Base-by-base conservation (phyloP, 2,888 invertebrate genomes). In the Chymomyza amoena region DNA sequence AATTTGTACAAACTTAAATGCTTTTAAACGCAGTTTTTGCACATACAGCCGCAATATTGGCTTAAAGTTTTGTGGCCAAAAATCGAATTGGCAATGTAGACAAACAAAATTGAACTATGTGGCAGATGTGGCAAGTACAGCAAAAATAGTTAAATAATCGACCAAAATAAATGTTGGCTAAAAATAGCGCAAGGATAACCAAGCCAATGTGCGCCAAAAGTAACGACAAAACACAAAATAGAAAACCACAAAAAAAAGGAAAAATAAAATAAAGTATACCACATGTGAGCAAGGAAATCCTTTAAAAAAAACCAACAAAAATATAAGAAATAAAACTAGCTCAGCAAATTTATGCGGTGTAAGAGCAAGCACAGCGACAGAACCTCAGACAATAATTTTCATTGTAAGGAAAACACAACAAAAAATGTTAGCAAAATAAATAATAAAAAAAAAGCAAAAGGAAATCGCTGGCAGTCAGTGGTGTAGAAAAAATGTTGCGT, bases 101-200 rank as follows among this genome's bases (percentile, higher is more conserved):
- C 57, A 57, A 57, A 57, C 25, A 57, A 57, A 57, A 20, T 54
- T 7, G 18, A 54, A 54, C 18, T 18, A 15, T 54, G 54, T 57
- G 18, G 20, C 25, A 15, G 13, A 25, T 25, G 25, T 25, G 20
- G 54, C 54, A 25, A 15, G 25, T 25, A 64, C 32, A 16, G 51
- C 61, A 65, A 69, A 69, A 69, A 69, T 69, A 61, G 57, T 66
- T 28, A 65, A 70, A 72, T 64, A 72, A 75, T 68, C 63, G 72
- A 84, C 64, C 80, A 76, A 77, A 88, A 85, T 89, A 87, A 79
- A 88, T 76, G 77, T 67, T 50, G 56, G 20, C 74, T 80, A 85
- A 80, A 88, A 89, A 87, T 89, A 85, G 87, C 72, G 54, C 65
- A 68, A 68, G 62, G 67, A 56, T 62, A 62, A 54, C n/a, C n/a